Base-by-base conservation (phyloP, 2,797 vertebrate species). In the Eleutherodactylus coqui region DNA sequence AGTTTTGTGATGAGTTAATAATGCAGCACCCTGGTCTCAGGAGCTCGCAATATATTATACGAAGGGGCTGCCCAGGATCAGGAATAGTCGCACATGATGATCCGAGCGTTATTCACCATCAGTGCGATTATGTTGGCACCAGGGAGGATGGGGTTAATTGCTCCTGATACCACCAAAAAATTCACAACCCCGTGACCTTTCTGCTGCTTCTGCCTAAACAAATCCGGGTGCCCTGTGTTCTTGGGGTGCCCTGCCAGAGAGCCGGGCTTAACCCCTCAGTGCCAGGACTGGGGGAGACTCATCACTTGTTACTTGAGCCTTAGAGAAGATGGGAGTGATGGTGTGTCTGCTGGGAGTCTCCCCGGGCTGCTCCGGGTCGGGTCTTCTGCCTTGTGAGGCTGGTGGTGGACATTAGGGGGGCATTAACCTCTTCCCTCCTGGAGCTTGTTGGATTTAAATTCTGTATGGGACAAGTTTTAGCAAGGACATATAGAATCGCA, bases 71-170 rank as follows among this genome's bases (percentile, higher is more conserved):
- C 60, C 11, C n/a, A 1, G 8, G 85, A n/a, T n/a, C n/a, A n/a
- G n/a, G n/a, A n/a, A n/a, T n/a, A n/a, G n/a, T n/a, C 51, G 69
- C 17, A n/a, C 17, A 32, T 47, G 58, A 81, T 81, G 64, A 85
- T 80, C 58, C 10, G 32, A 32, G 47, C 38, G 58, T 64, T 36
- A n/a, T 29, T 36, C 53, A 4, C 43, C 13, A 13, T 45, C 6
- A 4, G 43, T 4, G 5, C 43, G 13, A 45, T 45, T 45, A 2
- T 16, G 16, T 27, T 9, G 19, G 7, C 17, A 41, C 43, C 6
- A 17, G 45, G 27, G 4, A 49, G 67, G 34, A 47, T 2, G 58
- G 76, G 64, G 77, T 79, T 73, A 79, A 85, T 27, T 27, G 53
- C 43, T 60, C 21, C 58, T 29, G 13, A 43, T 41, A 3, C 27